Conservation (phyloP, 2,113 vertebrate species). For the Thalassoma bifasciatum region DNA sequence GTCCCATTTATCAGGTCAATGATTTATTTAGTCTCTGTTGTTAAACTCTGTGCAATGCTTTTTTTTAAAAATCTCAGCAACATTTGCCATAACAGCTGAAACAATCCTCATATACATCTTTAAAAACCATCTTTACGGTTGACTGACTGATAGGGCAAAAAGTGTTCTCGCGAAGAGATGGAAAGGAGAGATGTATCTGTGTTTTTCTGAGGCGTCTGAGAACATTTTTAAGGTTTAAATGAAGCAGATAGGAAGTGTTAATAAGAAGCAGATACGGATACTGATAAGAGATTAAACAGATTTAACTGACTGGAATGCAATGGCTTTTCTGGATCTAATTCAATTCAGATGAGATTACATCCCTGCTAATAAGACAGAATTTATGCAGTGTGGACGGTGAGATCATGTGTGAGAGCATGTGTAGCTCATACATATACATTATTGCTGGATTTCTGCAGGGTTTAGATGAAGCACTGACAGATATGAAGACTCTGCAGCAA, state of each 20-base stretch:
- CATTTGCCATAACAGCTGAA: too few relatives aligned
- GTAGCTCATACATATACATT: constrained; percentile 32
- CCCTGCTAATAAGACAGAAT: constrained; percentile 44
- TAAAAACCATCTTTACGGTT: background rate
- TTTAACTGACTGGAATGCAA: constrained; percentile 51
- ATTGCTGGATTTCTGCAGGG: constrained; percentile 22
- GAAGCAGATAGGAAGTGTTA: constrained; percentile 12
- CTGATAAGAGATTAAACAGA: constrained; percentile 51
- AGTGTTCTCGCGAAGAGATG: background rate
- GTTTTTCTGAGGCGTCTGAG: constrained; percentile 15
- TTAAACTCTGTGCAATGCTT: background rate
- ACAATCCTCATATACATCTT: background rate
- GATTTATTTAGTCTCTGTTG: background rate
- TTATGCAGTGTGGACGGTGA: constrained; percentile 32
- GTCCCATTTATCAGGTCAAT: background rate
- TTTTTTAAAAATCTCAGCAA: background rate
- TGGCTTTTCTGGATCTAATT: constrained; percentile 52
- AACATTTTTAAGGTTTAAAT: constrained; percentile 34
- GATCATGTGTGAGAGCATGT: constrained; percentile 27
- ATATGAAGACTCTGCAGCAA: constrained; percentile 30
- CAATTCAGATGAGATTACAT: constrained; percentile 54
- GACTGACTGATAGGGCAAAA: background rate
- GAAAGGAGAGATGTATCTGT: background rate
- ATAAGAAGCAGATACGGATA: constrained; percentile 54
- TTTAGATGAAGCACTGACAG: constrained; percentile 23